Base-by-base conservation (phyloP, 2,888 invertebrate species). In the Yponomeuta malinellus region DNA sequence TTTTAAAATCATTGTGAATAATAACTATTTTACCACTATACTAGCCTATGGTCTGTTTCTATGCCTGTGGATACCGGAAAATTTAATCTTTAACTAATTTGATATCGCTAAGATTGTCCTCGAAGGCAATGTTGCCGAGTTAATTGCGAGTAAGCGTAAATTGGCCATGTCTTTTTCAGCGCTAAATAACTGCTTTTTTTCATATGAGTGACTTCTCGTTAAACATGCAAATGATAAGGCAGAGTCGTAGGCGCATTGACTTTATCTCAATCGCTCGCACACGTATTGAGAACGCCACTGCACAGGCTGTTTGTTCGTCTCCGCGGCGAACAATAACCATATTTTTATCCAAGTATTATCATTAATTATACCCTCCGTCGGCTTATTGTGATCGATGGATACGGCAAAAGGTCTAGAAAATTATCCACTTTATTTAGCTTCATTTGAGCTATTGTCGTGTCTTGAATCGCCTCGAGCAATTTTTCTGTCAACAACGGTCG, bases 251-350 rank as follows among this genome's bases (percentile, higher is more conserved):
- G 72, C 74, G 65, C 48, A 65, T 63, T 67, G 72, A 64, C 78
- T 81, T 81, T 81, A 82, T 84, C 82, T 78, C 78, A 80, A 82
- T 81, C 82, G 78, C 77, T 82, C 80, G 15, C 52, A 15, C 52
- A 59, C 52, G 78, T 75, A 78, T 74, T 78, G 80, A 81, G 85
- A 85, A 87, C 87, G 88, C 81, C 79, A 78, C 73, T 71, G 74
- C 75, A 74, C 72, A 72, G 74, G 73, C 80, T 65, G 65, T 29
- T 65, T 59, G 52, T 65, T 65, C 65, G 10, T 65, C 31, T 29
- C 31, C 12, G 33, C 10, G 23, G 31, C 31, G 10, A 65, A 31
- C 31, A 64, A 65, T 65, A 65, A 65, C 52, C 52, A 59, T 59
- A 59, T 59, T 59, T 59, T 59, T 59, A 59, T 15, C 52, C 52